Evolutionary conservation across 1,140 invertebrate genomes (phyloP).

Genomic region (Drosophila tropicalis): DNA sequence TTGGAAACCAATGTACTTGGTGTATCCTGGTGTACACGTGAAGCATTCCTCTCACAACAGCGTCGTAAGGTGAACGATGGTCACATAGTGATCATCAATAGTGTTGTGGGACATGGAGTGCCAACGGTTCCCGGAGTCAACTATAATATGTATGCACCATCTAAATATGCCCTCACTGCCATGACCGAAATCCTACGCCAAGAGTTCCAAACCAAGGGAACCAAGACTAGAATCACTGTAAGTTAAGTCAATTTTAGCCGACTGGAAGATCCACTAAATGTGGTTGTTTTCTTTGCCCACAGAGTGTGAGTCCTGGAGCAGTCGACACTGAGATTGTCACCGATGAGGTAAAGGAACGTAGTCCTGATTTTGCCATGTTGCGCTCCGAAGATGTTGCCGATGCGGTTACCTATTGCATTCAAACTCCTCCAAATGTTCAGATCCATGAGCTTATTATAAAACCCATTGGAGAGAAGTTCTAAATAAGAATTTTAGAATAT

Average conservation of each 20-base stretch:
- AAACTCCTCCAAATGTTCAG: constrained; percentile 85
- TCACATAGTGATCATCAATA: constrained; percentile 83
- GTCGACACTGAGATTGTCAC: constrained; percentile 83
- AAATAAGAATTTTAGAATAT: no score
- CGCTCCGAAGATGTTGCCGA: constrained; percentile 85
- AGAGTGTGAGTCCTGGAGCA: constrained; percentile 86
- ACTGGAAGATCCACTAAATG: background rate
- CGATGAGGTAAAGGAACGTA: constrained; percentile 15
- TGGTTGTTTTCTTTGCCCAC: background rate
- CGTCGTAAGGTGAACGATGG: constrained; percentile 86
- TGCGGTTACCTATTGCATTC: constrained; percentile 85
- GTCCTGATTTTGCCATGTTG: constrained; percentile 57
- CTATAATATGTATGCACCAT: constrained; percentile 85
- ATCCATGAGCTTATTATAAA: constrained; percentile 67
- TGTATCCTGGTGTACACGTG: constrained; percentile 84
- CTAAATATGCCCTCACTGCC: constrained; percentile 86
- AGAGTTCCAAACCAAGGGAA: constrained; percentile 85
- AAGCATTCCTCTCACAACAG: constrained; percentile 86
- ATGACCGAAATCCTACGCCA: constrained; percentile 85
- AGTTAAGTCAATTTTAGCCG: constrained; percentile 12
- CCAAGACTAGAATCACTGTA: constrained; percentile 67
- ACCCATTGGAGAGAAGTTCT: constrained; percentile 65
- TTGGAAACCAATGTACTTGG: constrained; percentile 85
- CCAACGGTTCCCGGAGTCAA: constrained; percentile 51
- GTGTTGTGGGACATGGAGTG: constrained; percentile 84